Percentiles rank a stretch among this genome's conserved stretches.
Conservation (phyloP, 2,888 invertebrate species). For the Acanthoscelides obtectus region DNA sequence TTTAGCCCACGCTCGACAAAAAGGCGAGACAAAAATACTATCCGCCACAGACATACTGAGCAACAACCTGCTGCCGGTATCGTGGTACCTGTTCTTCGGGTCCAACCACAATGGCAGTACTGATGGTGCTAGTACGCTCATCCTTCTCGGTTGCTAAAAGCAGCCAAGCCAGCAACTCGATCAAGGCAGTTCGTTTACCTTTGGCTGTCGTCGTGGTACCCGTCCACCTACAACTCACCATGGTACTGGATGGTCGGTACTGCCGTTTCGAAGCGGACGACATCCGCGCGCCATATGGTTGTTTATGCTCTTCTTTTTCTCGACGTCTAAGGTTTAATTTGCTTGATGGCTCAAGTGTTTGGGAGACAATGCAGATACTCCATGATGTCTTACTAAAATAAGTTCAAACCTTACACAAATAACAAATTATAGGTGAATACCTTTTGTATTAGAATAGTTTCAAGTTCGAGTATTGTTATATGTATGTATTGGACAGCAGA, state of each 20-base stretch:
- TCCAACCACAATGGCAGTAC: not conserved
- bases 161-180: constrained; percentile 12
- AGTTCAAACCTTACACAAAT: no score
- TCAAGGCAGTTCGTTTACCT: constrained; percentile 24
- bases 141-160: constrained; percentile 2
- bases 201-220: constrained; percentile 1
- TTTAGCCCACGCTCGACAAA: not conserved
- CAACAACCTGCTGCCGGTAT: not conserved
- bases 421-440: no score
- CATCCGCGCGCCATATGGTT: constrained; percentile 5
- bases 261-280: not conserved
- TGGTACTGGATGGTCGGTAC: not conserved
- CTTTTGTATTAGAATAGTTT: no score
- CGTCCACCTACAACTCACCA: constrained; percentile 4
- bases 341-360: constrained; percentile 1
- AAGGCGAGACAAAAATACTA: not conserved
- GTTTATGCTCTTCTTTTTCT: constrained; percentile 5
- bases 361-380: no score
- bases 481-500: no score
- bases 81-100: not conserved
- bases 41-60: not conserved
- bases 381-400: no score
- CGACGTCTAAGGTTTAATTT: not conserved
- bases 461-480: no score
- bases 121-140: not conserved